Percentiles rank a stretch among this genome's conserved stretches.
These are phyloP conservation scores for Hormiphora californensis DNA, from an alignment of 37 sponge, comb jelly and placozoan genomes.

Conservation along the genomic window DNA sequence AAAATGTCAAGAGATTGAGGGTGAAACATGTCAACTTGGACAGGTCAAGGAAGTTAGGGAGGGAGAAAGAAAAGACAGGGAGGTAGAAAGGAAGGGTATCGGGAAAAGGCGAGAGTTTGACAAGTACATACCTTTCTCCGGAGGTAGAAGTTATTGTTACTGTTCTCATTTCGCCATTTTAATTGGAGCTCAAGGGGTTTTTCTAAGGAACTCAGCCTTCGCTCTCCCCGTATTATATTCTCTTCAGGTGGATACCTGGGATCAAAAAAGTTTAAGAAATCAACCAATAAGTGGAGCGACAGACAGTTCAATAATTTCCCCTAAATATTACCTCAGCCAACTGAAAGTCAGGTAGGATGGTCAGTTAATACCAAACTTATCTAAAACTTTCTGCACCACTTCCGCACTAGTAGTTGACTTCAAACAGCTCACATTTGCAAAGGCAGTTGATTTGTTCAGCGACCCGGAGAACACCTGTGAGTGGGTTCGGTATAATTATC, in stretches of 20 bases:
- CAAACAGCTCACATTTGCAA: slow-evolving; percentile 8
- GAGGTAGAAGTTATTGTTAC: slow-evolving; percentile 36
- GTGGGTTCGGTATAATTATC: too few species aligned
- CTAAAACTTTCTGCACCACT: slow-evolving; percentile 40
- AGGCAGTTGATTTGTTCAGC: slow-evolving; percentile 20
- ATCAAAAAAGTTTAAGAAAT: too few species aligned
- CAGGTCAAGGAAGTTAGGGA: too few species aligned
- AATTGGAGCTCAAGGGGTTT: slow-evolving; percentile 10
- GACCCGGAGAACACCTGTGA: slow-evolving; percentile 37
- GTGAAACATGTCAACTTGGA: too few species aligned
- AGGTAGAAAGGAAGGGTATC: too few species aligned
- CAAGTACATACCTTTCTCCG: slow-evolving; percentile 44
- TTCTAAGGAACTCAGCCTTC: neutral
- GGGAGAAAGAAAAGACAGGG: too few species aligned
- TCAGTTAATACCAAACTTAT: slow-evolving; percentile 54
- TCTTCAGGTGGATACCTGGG: slow-evolving; percentile 30
- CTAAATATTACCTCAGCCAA: slow-evolving; percentile 41
- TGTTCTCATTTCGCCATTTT: slow-evolving; percentile 21
- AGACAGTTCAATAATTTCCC: too few species aligned
- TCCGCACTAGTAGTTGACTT: slow-evolving; percentile 38
- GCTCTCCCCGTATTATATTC: neutral
- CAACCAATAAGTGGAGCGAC: too few species aligned
- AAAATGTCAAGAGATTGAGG: too few species aligned
- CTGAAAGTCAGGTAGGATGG: slow-evolving; percentile 40
- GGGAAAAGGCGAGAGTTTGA: too few species aligned